Conservation (phyloP, 2,797 vertebrate species). For the Helicolenus hilgendorfi region DNA sequence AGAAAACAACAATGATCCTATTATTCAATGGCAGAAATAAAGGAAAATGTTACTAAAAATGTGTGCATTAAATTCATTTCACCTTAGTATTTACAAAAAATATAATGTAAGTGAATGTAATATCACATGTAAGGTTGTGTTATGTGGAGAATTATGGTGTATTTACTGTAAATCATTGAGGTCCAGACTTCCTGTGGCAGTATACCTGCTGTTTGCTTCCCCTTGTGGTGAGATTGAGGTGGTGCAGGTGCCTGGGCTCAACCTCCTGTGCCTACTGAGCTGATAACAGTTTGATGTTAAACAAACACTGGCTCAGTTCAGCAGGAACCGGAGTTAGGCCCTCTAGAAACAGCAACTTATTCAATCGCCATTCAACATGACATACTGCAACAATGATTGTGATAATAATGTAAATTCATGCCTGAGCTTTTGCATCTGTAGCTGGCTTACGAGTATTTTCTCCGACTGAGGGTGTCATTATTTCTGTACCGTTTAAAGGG, state of each 20-base stretch:
- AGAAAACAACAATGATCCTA: neutral
- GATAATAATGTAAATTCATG: neutral
- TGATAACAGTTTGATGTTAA: constrained; percentile 92
- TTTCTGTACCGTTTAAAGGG: constrained; percentile 9
- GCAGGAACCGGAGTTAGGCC: constrained; percentile 94
- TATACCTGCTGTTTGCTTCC: constrained; percentile 36
- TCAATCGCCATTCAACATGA: neutral
- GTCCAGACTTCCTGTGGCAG: neutral
- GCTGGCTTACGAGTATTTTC: neutral
- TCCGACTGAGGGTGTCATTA: neutral
- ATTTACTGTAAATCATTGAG: neutral
- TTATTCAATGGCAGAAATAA: neutral
- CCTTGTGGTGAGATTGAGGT: constrained; percentile 49
- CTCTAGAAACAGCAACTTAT: constrained; percentile 75
- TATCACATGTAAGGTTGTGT: neutral
- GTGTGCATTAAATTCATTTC: neutral
- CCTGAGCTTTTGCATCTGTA: neutral
- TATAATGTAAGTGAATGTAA: neutral
- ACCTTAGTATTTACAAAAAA: neutral
- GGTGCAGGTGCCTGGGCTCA: constrained; percentile 86
- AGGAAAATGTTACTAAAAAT: rapidly evolving
- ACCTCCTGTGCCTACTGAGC: constrained; percentile 95
- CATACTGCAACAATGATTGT: neutral
- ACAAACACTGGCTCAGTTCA: constrained; percentile 93
- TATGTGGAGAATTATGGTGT: neutral